Conservation (phyloP, 2,797 vertebrate genomes). For the Pseudotriccus pelzelni region DNA sequence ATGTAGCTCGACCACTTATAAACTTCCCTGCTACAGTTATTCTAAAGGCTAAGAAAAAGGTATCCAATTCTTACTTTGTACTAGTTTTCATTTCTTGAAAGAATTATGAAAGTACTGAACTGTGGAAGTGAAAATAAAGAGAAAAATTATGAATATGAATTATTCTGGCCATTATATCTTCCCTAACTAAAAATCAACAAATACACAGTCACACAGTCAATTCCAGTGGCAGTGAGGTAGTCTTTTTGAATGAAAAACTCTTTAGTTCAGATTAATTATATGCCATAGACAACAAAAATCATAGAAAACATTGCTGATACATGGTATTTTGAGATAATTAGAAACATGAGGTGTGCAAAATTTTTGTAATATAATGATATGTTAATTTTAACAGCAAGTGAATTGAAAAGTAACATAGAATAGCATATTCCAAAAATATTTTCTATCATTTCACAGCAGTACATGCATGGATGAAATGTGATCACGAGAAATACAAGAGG, state of each 20-base stretch:
- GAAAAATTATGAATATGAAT: neutral
- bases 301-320: neutral
- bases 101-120: neutral
- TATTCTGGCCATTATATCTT: neutral
- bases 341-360: neutral
- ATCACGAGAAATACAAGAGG: neutral
- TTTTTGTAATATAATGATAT: neutral
- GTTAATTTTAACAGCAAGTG: neutral
- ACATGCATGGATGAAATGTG: accelerated
- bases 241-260: neutral
- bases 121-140: neutral
- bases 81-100: neutral
- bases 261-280: neutral
- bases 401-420: neutral
- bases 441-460: neutral
- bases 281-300: neutral
- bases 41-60: neutral
- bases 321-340: neutral
- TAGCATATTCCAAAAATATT: neutral
- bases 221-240: neutral
- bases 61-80: neutral
- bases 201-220: neutral
- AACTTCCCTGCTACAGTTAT: neutral
- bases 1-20: neutral
- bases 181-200: neutral